Evolutionary conservation across 2,888 invertebrate genomes (phyloP).

Genomic region (Hemistola chrysoprasaria): DNA sequence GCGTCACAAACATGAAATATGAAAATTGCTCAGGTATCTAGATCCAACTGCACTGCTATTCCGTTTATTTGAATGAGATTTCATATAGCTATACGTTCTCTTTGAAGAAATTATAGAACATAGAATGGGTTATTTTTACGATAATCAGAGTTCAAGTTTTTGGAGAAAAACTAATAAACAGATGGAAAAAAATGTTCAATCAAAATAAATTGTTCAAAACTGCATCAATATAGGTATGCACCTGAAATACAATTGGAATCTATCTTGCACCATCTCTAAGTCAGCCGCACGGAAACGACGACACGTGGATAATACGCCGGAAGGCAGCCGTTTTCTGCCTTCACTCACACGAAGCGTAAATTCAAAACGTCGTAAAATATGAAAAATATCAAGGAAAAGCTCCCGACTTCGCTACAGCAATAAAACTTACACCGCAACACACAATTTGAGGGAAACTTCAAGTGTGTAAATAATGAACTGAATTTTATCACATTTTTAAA

Average conservation of each 20-base stretch:
- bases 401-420: conserved; percentile 39
- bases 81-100: no score
- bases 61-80: conserved; percentile 9
- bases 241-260: neutral
- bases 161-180: no score
- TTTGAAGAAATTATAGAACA: no score
- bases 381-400: conserved; percentile 63
- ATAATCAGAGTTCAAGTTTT: no score
- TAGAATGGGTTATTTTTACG: no score
- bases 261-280: neutral
- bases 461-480: conserved; percentile 29
- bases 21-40: conserved; percentile 29
- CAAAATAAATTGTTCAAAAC: no score
- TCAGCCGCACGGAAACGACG: conserved; percentile 17
- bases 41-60: conserved; percentile 18
- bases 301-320: conserved; percentile 25
- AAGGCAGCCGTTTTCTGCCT: conserved; percentile 17
- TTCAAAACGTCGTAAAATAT: conserved; percentile 77
- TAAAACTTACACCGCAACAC: conserved; percentile 50
- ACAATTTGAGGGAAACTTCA: conserved; percentile 44
- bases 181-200: no score
- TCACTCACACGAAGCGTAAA: conserved; percentile 56
- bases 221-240: no score
- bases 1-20: conserved; percentile 29
- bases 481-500: conserved; percentile 24